These are phyloP conservation scores for Sturnus vulgaris DNA, from an alignment of 2,113 vertebrate species.

Conservation along the genomic window DNA sequence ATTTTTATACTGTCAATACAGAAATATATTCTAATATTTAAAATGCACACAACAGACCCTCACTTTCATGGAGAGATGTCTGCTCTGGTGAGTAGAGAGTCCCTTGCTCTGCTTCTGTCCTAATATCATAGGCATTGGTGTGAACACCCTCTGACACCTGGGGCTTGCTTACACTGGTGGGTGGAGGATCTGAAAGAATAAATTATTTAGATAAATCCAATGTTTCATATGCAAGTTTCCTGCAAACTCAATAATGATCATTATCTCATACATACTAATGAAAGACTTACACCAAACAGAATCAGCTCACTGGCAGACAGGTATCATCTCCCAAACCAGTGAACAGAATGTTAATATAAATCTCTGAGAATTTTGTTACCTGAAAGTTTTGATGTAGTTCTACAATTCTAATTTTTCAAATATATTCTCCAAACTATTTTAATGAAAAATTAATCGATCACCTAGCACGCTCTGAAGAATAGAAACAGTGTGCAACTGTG, in stretches of 20 bases:
- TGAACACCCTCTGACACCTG: constrained; percentile 82
- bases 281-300: not conserved
- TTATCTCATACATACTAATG: not conserved
- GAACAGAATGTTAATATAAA: not conserved
- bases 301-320: not conserved
- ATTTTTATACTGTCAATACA: not conserved
- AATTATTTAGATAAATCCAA: constrained; percentile 1
- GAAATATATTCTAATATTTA: constrained; percentile 49
- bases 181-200: constrained; percentile 81
- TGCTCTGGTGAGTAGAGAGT: constrained; percentile 89
- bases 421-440: not conserved
- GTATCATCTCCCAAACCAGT: not conserved
- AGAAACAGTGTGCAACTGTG: not conserved
- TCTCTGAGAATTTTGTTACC: not conserved
- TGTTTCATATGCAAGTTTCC: not conserved
- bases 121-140: constrained; percentile 84
- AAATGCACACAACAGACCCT: constrained; percentile 88
- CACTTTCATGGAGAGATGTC: constrained; percentile 96
- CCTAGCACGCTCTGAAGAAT: not conserved
- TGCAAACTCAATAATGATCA: not conserved
- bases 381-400: not conserved
- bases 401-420: not conserved
- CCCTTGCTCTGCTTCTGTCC: constrained; percentile 86
- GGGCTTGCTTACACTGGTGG: constrained; percentile 78
- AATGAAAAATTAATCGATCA: not conserved